A percentile compares a stretch with the other conserved stretches of the same genome.
phyloP scores from a whole-genome alignment of 1,140 invertebrate species.

The Helicoverpa zea region DNA sequence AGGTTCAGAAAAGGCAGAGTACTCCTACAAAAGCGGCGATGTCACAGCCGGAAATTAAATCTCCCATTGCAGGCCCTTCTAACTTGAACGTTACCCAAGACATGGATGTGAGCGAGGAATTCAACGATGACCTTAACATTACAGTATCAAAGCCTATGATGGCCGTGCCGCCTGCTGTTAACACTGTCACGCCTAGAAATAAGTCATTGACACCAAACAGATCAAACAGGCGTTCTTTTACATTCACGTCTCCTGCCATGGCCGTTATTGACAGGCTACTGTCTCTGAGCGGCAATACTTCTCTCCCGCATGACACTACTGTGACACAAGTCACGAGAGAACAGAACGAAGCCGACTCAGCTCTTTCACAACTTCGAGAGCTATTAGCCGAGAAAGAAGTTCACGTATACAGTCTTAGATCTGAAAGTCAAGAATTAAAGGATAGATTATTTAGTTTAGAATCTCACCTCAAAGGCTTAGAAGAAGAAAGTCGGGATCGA shows the following conservation, averaged over 20 bases:
- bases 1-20: slow-evolving; percentile 73
- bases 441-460: slow-evolving; percentile 74
- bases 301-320: slow-evolving; percentile 64
- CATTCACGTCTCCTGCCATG: slow-evolving; percentile 81
- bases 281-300: slow-evolving; percentile 75
- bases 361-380: slow-evolving; percentile 75
- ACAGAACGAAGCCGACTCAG: slow-evolving; percentile 71
- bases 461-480: slow-evolving; percentile 74
- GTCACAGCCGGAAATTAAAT: slow-evolving; percentile 45
- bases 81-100: slow-evolving; percentile 55
- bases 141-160: slow-evolving; percentile 78
- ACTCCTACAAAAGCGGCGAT: slow-evolving; percentile 68
- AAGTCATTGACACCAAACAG: slow-evolving; percentile 69
- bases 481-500: slow-evolving; percentile 71
- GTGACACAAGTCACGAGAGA: slow-evolving; percentile 60
- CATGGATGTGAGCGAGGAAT: slow-evolving; percentile 51
- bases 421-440: slow-evolving; percentile 76
- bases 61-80: slow-evolving; percentile 57
- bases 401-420: slow-evolving; percentile 73
- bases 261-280: slow-evolving; percentile 83
- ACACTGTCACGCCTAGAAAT: slow-evolving; percentile 68
- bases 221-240: slow-evolving; percentile 76
- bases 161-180: slow-evolving; percentile 79
- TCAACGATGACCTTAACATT: slow-evolving; percentile 65
- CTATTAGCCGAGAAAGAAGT: slow-evolving; percentile 82